Evolutionary conservation across 2,113 vertebrate species (phyloP).

Genomic region (Dipodomys merriami): DNA sequence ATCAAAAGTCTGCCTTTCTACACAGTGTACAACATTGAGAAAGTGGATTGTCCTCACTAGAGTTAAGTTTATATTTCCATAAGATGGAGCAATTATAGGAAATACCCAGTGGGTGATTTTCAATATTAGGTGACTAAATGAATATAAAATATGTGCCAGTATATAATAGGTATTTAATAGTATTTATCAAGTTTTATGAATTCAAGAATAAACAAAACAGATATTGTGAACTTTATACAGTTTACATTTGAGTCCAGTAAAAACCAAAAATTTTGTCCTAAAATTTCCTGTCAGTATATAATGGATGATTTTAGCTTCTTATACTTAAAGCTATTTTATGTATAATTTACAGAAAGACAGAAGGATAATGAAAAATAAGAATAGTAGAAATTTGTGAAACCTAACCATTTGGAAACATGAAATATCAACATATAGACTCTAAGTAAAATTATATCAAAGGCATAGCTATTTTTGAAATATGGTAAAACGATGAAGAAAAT

Average conservation of each 20-base stretch:
- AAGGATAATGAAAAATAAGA: neutral
- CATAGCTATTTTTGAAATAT: constrained; percentile 25
- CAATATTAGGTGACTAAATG: neutral
- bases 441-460: no score
- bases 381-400: neutral
- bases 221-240: neutral
- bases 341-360: neutral
- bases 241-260: neutral
- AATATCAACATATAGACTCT: neutral
- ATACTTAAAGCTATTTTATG: neutral
- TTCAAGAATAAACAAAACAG: neutral
- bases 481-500: constrained; percentile 77
- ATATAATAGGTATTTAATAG: neutral
- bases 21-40: neutral
- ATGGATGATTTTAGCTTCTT: neutral
- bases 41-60: neutral
- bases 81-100: neutral
- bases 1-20: neutral
- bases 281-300: neutral
- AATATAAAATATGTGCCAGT: neutral
- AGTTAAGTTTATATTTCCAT: neutral
- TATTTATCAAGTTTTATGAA: neutral
- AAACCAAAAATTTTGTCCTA: neutral
- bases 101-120: neutral
- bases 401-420: neutral